Evolutionary conservation across 2,797 vertebrate genomes (phyloP), one percentile per base, ranked within the genome.

Genomic region (Anguilla obscura): DNA sequence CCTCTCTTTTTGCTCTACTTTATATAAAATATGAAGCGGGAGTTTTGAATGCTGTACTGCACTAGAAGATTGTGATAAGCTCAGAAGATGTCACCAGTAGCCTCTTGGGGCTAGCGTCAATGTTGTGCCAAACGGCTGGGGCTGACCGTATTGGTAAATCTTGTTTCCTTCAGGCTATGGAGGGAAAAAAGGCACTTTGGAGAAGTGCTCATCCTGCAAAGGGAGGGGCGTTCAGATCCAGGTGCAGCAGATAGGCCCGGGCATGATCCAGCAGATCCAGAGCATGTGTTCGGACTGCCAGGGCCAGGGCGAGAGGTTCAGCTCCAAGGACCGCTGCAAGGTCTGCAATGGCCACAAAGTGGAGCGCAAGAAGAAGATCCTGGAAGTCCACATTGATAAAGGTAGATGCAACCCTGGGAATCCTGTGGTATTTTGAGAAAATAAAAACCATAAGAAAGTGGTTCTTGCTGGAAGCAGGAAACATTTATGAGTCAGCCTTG

Each of bases 361-460:
- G 52, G 95, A 97, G 36, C 96, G 97, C 85, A 97, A 98, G 93
- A 99, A 98, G 94, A 99, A 99, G 94, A 96, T 99, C 56, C 96
- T 99, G 9, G 98, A 99, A 94, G 98, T 99, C 87, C 97, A 99
- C n/a, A 96, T 99, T 40, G 98, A 99, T 90, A 99, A 97, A 97
- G 98, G 98, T 98, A 24, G 36, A 40, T 40, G 36, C 36, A 40
- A 40, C 36, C 36, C 36, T 45, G 40, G 66, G 21, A 16, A 1
- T 27, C 33, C 85, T 60, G 56, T 71, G 24, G n/a, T 27, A 63
- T 63, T 63, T 18, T 63, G 21, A 18, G 66, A 27, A 24, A 71
- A 71, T 27, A 27, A 3, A 14, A 74, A 8, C 27, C 69, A 7
- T n/a, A 10, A 33, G n/a, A 33, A 33, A 74, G 2, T 3, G 10